Conservation (phyloP, 2,113 vertebrate genomes). For the Pelusios castaneus region DNA sequence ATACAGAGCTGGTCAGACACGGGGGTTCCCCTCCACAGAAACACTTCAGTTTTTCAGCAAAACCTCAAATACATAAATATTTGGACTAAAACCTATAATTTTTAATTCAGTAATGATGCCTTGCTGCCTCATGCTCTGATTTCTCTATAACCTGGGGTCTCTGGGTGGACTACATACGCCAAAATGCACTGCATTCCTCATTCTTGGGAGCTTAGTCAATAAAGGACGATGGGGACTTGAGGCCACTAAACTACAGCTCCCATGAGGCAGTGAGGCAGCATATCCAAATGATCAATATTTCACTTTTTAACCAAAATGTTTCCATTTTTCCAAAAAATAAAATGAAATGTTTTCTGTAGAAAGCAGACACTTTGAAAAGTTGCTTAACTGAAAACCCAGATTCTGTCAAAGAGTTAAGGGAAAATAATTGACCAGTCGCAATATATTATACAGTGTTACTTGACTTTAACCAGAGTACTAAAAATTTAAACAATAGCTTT, state of each 20-base stretch:
- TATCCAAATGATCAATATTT: neutral
- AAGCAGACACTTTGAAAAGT: neutral
- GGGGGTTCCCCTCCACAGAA: neutral
- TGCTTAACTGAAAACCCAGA: neutral
- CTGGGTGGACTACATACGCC: neutral
- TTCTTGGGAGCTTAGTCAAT: neutral
- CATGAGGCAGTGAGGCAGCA: neutral
- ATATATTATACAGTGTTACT: neutral
- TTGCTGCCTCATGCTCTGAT: neutral
- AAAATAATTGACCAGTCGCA: neutral
- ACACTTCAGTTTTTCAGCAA: neutral
- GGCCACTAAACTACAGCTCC: neutral
- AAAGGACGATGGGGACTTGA: fast-evolving
- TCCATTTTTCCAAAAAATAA: neutral
- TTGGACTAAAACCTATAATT: neutral
- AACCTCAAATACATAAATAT: neutral
- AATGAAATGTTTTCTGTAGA: neutral
- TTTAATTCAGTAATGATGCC: neutral
- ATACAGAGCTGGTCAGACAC: neutral
- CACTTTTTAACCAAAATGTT: neutral
- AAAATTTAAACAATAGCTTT: neutral
- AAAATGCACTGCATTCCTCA: neutral
- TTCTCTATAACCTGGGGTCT: neutral
- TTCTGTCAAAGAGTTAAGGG: neutral
- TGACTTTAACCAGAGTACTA: neutral